Conservation (phyloP, 2,797 vertebrate species). For the Aplochiton taeniatus region DNA sequence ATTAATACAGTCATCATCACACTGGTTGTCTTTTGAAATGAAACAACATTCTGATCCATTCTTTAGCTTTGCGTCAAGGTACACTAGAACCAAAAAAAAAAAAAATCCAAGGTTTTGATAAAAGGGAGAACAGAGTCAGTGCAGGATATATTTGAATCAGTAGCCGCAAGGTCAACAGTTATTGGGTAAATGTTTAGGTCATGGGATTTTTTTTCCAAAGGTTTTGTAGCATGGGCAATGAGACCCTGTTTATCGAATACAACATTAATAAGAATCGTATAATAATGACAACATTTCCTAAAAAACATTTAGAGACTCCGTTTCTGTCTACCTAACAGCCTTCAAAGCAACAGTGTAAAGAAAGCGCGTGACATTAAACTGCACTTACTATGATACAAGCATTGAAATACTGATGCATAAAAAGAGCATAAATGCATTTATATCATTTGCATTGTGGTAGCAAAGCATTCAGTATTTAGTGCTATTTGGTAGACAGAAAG, state of each 20-base stretch:
- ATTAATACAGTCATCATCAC: conserved; percentile 77
- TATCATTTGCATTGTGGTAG: conserved; percentile 11
- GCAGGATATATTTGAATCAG: conserved; percentile 51
- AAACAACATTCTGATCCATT: conserved; percentile 61
- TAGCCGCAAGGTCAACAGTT: conserved; percentile 29
- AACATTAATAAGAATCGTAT: too few relatives aligned
- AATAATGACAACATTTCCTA: too few relatives aligned
- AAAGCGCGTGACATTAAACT: not conserved
- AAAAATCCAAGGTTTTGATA: not conserved
- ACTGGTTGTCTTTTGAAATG: conserved; percentile 45
- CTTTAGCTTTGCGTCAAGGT: conserved; percentile 37
- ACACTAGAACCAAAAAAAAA: conserved; percentile 41
- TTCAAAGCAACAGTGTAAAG: too few relatives aligned
- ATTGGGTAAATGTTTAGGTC: conserved; percentile 25
- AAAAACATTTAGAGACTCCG: too few relatives aligned
- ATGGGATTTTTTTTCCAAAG: conserved; percentile 20
- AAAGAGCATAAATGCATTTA: conserved; percentile 19
- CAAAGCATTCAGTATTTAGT: conserved; percentile 31
- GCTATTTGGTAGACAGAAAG: conserved; percentile 32
- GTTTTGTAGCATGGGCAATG: too few relatives aligned
- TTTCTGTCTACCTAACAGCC: too few relatives aligned
- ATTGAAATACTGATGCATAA: conserved; percentile 33
- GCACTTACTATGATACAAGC: conserved; percentile 34
- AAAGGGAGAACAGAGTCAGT: conserved; percentile 46
- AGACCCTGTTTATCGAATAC: too few relatives aligned